Percentiles rank a stretch among this genome's conserved stretches.
Evolutionary conservation across 2,888 invertebrate genomes (phyloP).

Genomic region (Heliconius aoede): DNA sequence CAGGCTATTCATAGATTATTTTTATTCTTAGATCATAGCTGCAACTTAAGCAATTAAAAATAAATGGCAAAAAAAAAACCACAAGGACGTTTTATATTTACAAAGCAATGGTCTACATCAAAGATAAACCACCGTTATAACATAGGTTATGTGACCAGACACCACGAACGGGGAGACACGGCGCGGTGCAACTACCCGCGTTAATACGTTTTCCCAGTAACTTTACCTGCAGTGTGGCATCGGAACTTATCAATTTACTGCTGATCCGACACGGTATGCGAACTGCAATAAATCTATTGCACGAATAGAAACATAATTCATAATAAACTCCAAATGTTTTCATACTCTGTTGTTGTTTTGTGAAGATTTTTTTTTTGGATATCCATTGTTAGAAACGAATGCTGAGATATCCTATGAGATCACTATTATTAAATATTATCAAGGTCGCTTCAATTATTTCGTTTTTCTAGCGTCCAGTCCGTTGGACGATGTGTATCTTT

Average conservation of each 20-base stretch:
- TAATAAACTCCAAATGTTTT: slow-evolving; percentile 10
- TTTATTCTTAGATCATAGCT: not conserved
- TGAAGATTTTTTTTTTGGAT: not conserved
- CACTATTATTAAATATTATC: slow-evolving; percentile 6
- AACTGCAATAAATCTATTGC: slow-evolving; percentile 48
- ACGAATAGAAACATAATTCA: slow-evolving; percentile 21
- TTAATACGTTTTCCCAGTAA: slow-evolving; percentile 42
- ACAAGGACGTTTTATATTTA: not conserved
- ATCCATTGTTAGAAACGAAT: slow-evolving; percentile 19
- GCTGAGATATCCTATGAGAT: not conserved
- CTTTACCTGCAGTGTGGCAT: slow-evolving; percentile 46
- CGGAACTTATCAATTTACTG: slow-evolving; percentile 58
- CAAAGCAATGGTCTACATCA: slow-evolving; percentile 1
- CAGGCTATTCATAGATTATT: not conserved
- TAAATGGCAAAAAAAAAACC: too few species aligned
- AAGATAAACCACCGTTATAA: slow-evolving; percentile 28
- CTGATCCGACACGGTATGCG: slow-evolving; percentile 55
- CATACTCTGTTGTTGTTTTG: not conserved
- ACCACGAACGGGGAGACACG: slow-evolving; percentile 23
- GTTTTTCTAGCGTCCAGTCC: not conserved
- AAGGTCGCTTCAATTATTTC: slow-evolving; percentile 4
- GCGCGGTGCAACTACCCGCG: slow-evolving; percentile 20
- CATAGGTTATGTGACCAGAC: slow-evolving; percentile 28
- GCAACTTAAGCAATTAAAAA: too few species aligned
- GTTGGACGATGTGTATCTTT: not conserved